Percentiles rank a stretch among this genome's conserved stretches.
phyloP scores from a whole-genome alignment of 2,113 vertebrate species.

The Dinomys branickii region DNA sequence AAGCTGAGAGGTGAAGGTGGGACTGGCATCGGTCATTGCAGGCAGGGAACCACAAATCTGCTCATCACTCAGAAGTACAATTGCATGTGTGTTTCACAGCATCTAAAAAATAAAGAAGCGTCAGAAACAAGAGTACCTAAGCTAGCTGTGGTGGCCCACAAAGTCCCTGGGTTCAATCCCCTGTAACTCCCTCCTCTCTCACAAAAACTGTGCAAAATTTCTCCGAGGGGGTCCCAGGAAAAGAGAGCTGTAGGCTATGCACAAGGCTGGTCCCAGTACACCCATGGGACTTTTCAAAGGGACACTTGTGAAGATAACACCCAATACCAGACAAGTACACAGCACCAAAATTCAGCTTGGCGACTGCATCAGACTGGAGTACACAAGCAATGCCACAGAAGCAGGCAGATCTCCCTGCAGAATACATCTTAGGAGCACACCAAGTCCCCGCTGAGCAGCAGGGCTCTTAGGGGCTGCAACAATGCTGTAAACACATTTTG shows the following conservation, averaged over 20 bases:
- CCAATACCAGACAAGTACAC: accelerated
- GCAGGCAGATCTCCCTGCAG: accelerated
- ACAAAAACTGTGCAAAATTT: background rate
- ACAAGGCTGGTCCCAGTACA: background rate
- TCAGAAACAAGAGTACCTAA: background rate
- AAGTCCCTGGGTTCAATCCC: background rate
- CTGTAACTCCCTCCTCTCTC: background rate
- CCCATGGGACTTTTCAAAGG: accelerated
- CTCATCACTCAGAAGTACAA: background rate
- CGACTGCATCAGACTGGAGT: accelerated
- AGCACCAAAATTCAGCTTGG: background rate
- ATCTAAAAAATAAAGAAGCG: background rate
- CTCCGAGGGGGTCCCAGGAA: background rate
- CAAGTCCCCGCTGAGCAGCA: background rate
- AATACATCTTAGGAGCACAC: background rate
- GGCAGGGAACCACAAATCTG: background rate
- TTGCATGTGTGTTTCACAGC: background rate
- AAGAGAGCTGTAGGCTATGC: accelerated
- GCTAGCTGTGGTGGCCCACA: background rate
- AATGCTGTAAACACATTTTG: background rate
- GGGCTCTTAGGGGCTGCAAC: background rate
- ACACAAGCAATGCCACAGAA: accelerated
- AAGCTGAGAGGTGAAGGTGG: background rate
- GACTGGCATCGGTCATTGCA: accelerated
- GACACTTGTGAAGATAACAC: background rate